Evolutionary conservation across 2,113 vertebrate species (phyloP).

Genomic region (Leiothrix lutea): DNA sequence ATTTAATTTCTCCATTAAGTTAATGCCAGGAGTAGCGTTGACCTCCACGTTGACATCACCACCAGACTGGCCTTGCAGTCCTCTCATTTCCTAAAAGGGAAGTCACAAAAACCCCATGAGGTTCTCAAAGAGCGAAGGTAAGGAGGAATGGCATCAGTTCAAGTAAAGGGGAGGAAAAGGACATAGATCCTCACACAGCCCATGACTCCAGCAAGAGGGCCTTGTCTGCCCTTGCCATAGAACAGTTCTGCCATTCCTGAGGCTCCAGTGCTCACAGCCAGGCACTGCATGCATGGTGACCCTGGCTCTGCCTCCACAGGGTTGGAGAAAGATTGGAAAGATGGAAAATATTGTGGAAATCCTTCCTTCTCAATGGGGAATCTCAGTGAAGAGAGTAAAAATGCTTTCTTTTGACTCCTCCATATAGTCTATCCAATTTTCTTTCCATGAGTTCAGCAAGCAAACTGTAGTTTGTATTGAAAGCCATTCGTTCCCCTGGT

Average conservation of each 20-base stretch:
- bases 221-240: background rate
- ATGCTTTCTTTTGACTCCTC: background rate
- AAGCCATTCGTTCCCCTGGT: background rate
- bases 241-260: background rate
- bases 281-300: background rate
- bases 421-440: background rate
- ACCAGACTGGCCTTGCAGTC: conserved; percentile 54
- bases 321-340: too few relatives aligned
- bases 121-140: background rate
- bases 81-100: conserved; percentile 60
- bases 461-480: background rate
- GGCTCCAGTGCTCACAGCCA: background rate
- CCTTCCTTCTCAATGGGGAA: background rate
- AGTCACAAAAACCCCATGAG: background rate
- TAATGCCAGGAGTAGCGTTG: conserved; percentile 75
- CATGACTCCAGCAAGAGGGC: background rate
- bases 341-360: background rate
- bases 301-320: background rate
- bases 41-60: conserved; percentile 84
- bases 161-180: background rate
- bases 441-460: background rate
- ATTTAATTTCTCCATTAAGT: conserved; percentile 72
- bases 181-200: background rate
- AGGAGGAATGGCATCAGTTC: background rate
- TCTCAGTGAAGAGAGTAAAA: background rate